Evolutionary conservation across 2,797 vertebrate species (phyloP).

Genomic region (Lemur catta): DNA sequence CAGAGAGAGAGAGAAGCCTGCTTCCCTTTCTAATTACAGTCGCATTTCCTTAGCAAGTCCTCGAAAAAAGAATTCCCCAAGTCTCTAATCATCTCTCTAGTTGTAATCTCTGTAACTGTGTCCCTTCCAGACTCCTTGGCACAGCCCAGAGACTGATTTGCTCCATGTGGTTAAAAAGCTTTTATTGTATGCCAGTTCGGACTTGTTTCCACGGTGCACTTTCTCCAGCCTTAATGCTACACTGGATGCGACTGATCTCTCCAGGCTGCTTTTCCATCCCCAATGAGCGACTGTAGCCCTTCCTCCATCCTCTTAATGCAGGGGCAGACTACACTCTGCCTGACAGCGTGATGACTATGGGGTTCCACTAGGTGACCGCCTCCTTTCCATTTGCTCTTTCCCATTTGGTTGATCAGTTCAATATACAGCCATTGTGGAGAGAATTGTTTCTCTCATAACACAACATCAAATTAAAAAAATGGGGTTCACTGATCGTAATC

Average conservation of each 20-base stretch:
- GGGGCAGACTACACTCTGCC: background rate
- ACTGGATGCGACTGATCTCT: slow-evolving; percentile 53
- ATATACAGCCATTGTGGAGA: background rate
- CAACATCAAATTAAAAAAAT: background rate
- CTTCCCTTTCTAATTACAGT: slow-evolving; percentile 85
- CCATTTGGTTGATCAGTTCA: background rate
- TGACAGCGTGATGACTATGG: background rate
- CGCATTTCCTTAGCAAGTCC: slow-evolving; percentile 83
- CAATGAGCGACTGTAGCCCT: background rate
- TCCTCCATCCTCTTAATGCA: slow-evolving; percentile 21
- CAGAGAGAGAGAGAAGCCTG: slow-evolving; percentile 62
- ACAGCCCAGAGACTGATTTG: slow-evolving; percentile 78
- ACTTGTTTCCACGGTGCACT: slow-evolving; percentile 64
- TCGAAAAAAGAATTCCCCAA: slow-evolving; percentile 82
- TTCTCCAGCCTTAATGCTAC: slow-evolving; percentile 66
- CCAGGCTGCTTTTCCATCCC: slow-evolving; percentile 17
- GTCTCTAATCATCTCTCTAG: slow-evolving; percentile 84
- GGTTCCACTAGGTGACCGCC: background rate
- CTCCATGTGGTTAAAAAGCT: slow-evolving; percentile 82
- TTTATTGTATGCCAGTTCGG: slow-evolving; percentile 80
- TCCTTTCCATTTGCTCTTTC: background rate
- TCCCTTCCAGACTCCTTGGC: slow-evolving; percentile 84
- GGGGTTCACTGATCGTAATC: background rate
- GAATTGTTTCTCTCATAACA: background rate
- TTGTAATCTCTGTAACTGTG: slow-evolving; percentile 84